These are phyloP conservation scores for Mythimna loreyi DNA, from an alignment of 2,888 invertebrate genomes.

Conservation along the genomic window DNA sequence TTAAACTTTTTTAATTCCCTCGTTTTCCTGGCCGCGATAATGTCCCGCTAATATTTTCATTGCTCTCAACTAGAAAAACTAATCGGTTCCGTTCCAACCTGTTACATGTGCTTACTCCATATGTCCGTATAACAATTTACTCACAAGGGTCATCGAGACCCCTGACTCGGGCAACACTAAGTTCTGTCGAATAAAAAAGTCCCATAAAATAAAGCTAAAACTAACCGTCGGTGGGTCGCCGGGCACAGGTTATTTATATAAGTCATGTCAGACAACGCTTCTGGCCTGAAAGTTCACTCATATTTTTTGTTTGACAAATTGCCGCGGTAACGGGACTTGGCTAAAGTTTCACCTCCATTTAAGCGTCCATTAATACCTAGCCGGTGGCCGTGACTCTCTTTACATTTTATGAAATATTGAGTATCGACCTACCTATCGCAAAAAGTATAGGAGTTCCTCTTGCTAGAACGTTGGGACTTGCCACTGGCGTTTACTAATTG, in stretches of 20 bases:
- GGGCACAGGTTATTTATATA: slow-evolving; percentile 84
- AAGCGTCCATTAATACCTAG: slow-evolving; percentile 84
- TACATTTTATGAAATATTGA: slow-evolving; percentile 72
- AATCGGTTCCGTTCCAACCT: slow-evolving; percentile 21
- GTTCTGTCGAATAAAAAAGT: slow-evolving; percentile 73
- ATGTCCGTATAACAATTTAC: slow-evolving; percentile 50
- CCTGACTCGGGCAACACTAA: slow-evolving; percentile 65
- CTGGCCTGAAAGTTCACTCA: slow-evolving; percentile 85
- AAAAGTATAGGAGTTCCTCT: slow-evolving; percentile 43
- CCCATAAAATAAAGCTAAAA: slow-evolving; percentile 75
- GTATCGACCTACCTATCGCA: slow-evolving; percentile 57
- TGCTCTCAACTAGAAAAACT: not conserved
- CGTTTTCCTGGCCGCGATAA: not conserved
- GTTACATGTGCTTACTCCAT: slow-evolving; percentile 40
- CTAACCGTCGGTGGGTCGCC: slow-evolving; percentile 74
- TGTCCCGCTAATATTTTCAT: slow-evolving; percentile 5
- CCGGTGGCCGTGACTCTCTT: slow-evolving; percentile 77
- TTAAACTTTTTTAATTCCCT: too few species aligned
- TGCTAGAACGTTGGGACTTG: not conserved
- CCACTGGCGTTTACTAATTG: not conserved
- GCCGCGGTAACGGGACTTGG: slow-evolving; percentile 87
- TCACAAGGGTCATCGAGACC: slow-evolving; percentile 55
- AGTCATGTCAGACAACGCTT: slow-evolving; percentile 85
- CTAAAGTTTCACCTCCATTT: slow-evolving; percentile 88
- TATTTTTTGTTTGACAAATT: slow-evolving; percentile 90